A percentile compares a stretch with the other conserved stretches of the same genome.
phyloP scores from a whole-genome alignment of 1,140 invertebrate species.

The Tetramorium simillimum region DNA sequence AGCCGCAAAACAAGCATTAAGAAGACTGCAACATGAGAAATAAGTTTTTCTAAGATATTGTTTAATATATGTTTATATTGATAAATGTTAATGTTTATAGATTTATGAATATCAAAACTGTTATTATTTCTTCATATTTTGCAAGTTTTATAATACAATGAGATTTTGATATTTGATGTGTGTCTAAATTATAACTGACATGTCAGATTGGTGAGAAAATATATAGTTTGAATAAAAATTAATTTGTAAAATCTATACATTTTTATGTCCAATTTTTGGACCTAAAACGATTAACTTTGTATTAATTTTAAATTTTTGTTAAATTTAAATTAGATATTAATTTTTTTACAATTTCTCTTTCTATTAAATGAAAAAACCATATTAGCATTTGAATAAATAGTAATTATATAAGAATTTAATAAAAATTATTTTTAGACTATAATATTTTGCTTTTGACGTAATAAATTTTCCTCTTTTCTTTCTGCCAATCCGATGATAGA shows the following conservation, averaged over 20 bases:
- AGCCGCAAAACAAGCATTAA: slow-evolving; percentile 91
- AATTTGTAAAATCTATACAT: not conserved
- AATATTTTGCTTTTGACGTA: no score
- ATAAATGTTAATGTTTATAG: not conserved
- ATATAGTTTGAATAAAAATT: not conserved
- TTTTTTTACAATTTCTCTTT: not conserved
- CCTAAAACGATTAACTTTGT: not conserved
- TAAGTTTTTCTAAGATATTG: slow-evolving; percentile 35
- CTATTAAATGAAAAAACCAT: no score
- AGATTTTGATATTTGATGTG: not conserved
- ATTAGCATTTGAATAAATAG: no score
- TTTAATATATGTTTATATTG: slow-evolving; percentile 16
- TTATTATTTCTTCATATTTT: not conserved
- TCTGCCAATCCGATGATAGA: not conserved
- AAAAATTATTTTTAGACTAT: no score
- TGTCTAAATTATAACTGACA: not conserved
- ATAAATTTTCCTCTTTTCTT: not conserved
- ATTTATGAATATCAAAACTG: not conserved
- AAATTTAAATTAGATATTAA: not conserved
- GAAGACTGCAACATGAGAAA: slow-evolving; percentile 74
- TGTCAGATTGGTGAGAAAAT: not conserved
- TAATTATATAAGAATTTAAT: no score
- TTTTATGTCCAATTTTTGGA: not conserved
- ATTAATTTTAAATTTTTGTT: not conserved
- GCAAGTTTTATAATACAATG: not conserved